These are phyloP conservation scores for Myzus persicae DNA, from an alignment of 1,140 invertebrate genomes.

Conservation along the genomic window DNA sequence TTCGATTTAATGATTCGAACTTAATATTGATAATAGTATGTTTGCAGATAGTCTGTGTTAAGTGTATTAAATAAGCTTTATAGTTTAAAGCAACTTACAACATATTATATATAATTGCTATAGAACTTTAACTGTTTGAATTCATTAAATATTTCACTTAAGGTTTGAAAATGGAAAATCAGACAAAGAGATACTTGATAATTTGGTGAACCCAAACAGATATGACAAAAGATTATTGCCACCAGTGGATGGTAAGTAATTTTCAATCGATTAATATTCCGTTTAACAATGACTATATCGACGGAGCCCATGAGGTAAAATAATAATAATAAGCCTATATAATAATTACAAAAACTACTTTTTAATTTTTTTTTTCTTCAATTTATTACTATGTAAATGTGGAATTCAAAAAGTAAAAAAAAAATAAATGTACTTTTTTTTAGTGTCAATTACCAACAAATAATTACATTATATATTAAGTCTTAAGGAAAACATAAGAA, in stretches of 20 bases:
- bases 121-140: background rate
- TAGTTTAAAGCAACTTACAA: background rate
- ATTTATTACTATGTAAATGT: background rate
- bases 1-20: no score
- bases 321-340: no score
- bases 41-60: background rate
- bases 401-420: no score
- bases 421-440: background rate
- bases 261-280: background rate
- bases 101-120: background rate
- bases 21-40: background rate
- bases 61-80: background rate
- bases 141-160: conserved; percentile 62
- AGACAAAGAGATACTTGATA: conserved; percentile 87
- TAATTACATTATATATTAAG: no score
- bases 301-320: background rate
- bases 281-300: background rate
- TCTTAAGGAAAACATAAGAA: no score
- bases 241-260: conserved; percentile 78
- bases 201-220: conserved; percentile 78
- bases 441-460: no score
- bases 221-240: conserved; percentile 87
- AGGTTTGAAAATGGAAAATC: conserved; percentile 87
- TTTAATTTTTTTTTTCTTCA: background rate
- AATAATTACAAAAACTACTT: background rate